These are phyloP conservation scores for Pardosa pseudoannulata DNA, from an alignment of 2,888 invertebrate genomes.

Conservation along the genomic window DNA sequence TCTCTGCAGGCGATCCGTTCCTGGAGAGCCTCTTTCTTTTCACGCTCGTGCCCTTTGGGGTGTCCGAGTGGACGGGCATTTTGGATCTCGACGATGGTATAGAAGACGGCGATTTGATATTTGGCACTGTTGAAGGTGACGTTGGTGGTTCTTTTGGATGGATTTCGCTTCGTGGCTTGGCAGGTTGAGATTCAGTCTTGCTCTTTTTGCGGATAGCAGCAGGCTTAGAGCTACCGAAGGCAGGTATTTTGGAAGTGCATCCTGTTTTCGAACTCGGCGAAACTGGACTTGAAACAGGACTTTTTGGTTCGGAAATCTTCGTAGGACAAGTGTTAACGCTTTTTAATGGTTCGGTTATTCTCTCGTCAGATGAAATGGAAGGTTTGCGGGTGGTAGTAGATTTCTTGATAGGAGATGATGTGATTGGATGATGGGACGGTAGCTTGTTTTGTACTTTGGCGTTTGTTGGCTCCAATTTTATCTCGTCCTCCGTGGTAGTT, in stretches of 20 bases:
- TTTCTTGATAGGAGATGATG: constrained; percentile 48
- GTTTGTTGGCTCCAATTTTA: background rate
- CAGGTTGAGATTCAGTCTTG: constrained; percentile 26
- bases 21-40: constrained; percentile 53
- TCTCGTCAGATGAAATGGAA: constrained; percentile 44
- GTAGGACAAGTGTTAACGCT: constrained; percentile 18
- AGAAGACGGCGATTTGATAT: constrained; percentile 32
- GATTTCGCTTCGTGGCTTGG: constrained; percentile 8
- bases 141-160: constrained; percentile 26
- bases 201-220: constrained; percentile 38
- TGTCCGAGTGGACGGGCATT: constrained; percentile 12
- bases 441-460: constrained; percentile 38
- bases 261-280: constrained; percentile 42
- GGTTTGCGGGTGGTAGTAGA: constrained; percentile 20
- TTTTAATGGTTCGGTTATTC: constrained; percentile 37
- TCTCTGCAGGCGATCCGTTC: constrained; percentile 42
- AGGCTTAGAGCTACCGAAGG: constrained; percentile 46
- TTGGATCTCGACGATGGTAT: constrained; percentile 34
- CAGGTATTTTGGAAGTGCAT: constrained; percentile 59
- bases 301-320: constrained; percentile 37
- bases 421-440: constrained; percentile 44
- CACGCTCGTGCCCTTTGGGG: constrained; percentile 34
- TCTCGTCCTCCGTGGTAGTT: background rate
- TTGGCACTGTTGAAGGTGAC: constrained; percentile 36
- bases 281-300: constrained; percentile 32